phyloP scores from a whole-genome alignment of 2,797 vertebrate genomes.

The Meriones psammophilus region DNA sequence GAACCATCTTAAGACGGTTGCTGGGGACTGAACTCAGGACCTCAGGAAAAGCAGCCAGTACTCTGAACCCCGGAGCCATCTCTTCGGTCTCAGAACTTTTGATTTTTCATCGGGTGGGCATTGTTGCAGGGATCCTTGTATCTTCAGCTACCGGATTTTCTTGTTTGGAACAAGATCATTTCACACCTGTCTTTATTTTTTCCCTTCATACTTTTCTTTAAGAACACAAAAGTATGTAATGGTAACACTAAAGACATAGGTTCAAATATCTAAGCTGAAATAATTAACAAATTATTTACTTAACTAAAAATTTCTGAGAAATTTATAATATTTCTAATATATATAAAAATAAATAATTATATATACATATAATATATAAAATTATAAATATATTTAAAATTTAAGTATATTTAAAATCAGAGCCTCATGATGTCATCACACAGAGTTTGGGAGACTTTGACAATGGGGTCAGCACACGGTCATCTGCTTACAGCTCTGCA shows the following conservation, averaged over 20 bases:
- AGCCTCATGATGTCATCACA: accelerated
- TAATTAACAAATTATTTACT: not conserved
- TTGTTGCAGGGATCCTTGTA: not conserved
- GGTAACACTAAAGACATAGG: not conserved
- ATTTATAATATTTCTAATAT: not conserved
- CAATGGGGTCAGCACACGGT: too few relatives aligned
- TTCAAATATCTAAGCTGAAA: not conserved
- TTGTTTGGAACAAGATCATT: not conserved
- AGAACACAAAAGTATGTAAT: not conserved
- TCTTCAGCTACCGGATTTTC: not conserved
- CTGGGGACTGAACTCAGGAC: not conserved
- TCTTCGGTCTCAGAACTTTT: not conserved
- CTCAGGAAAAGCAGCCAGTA: not conserved
- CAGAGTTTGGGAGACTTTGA: not conserved
- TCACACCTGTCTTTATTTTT: not conserved
- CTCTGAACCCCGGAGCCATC: not conserved
- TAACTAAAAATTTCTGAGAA: slow-evolving; percentile 38
- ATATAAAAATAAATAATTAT: too few relatives aligned
- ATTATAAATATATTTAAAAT: too few relatives aligned
- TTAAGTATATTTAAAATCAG: too few relatives aligned
- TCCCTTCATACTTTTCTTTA: not conserved
- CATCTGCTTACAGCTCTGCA: not conserved
- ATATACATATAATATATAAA: too few relatives aligned
- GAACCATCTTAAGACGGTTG: not conserved
- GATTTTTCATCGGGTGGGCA: not conserved